Percentiles rank a stretch among this genome's conserved stretches.
Conservation (phyloP, 2,113 vertebrate genomes). For the Sinocyclocheilus rhinocerous region DNA sequence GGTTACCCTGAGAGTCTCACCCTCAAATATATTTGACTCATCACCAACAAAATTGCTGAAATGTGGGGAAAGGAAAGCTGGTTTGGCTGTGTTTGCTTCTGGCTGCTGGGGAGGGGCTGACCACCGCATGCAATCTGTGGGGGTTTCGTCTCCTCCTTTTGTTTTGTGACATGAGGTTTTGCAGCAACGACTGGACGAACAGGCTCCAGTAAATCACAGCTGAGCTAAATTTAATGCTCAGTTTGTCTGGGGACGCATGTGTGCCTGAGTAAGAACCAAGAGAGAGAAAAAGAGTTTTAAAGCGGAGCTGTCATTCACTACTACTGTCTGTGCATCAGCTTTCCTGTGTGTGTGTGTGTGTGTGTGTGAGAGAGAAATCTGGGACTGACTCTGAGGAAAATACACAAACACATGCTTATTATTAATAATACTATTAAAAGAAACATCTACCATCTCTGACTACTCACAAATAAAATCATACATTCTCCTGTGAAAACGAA, state of each 20-base stretch:
- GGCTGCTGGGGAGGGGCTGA: conserved; percentile 39
- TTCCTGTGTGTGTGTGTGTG: conserved; percentile 22
- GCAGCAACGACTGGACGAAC: conserved; percentile 60
- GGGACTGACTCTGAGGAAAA: background rate
- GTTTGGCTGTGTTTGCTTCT: conserved; percentile 56
- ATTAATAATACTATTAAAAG: background rate
- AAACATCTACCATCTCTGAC: background rate
- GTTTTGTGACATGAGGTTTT: conserved; percentile 55
- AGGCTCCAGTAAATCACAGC: conserved; percentile 69
- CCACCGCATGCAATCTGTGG: conserved; percentile 59
- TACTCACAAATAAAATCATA: background rate
- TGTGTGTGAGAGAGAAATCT: background rate
- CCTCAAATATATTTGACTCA: conserved; percentile 51
- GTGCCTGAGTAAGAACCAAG: conserved; percentile 39
- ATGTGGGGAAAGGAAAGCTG: conserved; percentile 54
- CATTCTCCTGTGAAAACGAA: background rate
- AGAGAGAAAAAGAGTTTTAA: conserved; percentile 47
- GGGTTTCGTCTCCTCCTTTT: conserved; percentile 56
- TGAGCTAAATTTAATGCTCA: conserved; percentile 61
- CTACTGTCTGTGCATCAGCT: conserved; percentile 24
- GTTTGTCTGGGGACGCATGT: conserved; percentile 57
- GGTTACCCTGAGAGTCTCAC: conserved; percentile 43
- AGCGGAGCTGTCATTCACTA: conserved; percentile 39
- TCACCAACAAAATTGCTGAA: conserved; percentile 46
- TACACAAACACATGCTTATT: background rate